These are phyloP conservation scores for Arrhopalites spinosus DNA, from an alignment of 2,888 invertebrate species.

Conservation along the genomic window DNA sequence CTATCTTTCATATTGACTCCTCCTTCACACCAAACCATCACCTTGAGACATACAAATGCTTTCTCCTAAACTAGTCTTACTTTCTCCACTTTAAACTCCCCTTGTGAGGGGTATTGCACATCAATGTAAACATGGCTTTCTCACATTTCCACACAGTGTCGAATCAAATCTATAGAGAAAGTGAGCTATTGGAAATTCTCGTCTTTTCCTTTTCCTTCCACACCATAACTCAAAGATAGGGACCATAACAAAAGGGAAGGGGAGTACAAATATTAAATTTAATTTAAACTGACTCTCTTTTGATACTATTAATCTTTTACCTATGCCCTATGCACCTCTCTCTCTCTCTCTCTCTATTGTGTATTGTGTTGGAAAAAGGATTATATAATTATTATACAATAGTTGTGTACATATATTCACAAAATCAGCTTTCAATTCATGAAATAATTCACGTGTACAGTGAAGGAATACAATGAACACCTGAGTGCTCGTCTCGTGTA, in stretches of 20 bases:
- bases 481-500: background rate
- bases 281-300: conserved; percentile 3
- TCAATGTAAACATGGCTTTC: background rate
- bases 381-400: no score
- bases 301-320: background rate
- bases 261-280: conserved; percentile 32
- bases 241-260: background rate
- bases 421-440: no score
- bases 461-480: background rate
- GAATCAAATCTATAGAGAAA: background rate
- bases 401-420: background rate
- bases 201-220: conserved; percentile 1
- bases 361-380: background rate
- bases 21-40: background rate
- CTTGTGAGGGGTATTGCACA: background rate
- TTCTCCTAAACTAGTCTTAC: background rate
- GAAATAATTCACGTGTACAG: no score
- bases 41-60: background rate
- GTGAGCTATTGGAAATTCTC: background rate
- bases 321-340: background rate
- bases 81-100: background rate
- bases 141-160: background rate
- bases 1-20: conserved; percentile 14
- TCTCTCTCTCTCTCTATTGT: background rate
- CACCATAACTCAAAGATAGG: conserved; percentile 1